Evolutionary conservation across 1,140 invertebrate genomes (phyloP).

Genomic region (Musca domestica): DNA sequence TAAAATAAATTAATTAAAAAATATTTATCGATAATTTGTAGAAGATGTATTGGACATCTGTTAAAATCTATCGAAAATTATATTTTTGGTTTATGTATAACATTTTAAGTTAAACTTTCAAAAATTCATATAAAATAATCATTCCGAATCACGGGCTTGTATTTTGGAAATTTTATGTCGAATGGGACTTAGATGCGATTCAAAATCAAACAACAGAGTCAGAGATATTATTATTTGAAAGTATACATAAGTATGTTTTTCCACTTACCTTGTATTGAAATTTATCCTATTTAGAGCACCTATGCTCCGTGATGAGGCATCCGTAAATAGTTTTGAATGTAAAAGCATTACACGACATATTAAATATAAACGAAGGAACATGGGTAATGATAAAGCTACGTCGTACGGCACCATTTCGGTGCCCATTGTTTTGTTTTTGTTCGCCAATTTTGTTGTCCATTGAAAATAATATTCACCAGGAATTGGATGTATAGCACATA

Average conservation of each 20-base stretch:
- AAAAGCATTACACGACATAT: conserved; percentile 99
- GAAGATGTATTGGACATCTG: too few species aligned
- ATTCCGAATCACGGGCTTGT: too few species aligned
- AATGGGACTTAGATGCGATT: too few species aligned
- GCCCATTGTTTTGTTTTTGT: conserved; percentile 82
- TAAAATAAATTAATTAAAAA: too few species aligned
- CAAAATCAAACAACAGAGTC: too few species aligned
- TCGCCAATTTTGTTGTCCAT: conserved; percentile 94
- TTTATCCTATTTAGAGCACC: conserved; percentile 99
- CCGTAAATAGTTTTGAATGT: conserved; percentile 98
- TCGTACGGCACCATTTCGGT: conserved; percentile 87
- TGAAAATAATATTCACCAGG: conserved; percentile 94
- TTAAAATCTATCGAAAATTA: too few species aligned
- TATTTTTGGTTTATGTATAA: too few species aligned
- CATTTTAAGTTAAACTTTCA: too few species aligned
- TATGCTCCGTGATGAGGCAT: conserved; percentile 90
- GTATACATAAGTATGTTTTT: background rate
- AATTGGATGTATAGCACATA: conserved; percentile 96
- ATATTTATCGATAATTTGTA: too few species aligned
- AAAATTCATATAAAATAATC: too few species aligned
- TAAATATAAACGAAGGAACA: conserved; percentile 98
- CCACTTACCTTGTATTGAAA: conserved; percentile 87
- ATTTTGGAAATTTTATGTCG: too few species aligned
- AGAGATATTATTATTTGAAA: too few species aligned
- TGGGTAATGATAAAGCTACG: conserved; percentile 94